Base-by-base conservation (phyloP, 1,140 invertebrate species). In the Drosophila sechellia region DNA sequence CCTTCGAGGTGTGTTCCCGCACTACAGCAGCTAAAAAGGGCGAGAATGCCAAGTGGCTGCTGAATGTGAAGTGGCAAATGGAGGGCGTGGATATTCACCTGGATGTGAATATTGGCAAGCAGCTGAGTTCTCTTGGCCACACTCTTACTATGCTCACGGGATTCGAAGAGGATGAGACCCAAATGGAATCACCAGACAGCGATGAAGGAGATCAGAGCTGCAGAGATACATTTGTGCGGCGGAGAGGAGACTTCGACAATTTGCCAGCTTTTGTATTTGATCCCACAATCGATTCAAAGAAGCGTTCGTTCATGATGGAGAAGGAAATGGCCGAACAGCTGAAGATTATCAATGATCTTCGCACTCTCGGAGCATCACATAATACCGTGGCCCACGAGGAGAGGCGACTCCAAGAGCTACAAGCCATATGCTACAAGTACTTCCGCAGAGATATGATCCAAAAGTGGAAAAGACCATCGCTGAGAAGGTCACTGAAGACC, bases 11-110 rank as follows among this genome's bases (percentile, higher is more conserved):
- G 0, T 99, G 98, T 93, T 98, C 97, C 66, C 94, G 97, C 66
- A 99, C 98, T 3, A 95, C 97, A 35, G 96, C 96, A 5, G 95
- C 96, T 37, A 96, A 96, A 87, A 95, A 95, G 86, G 89, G 85
- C 94, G 97, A 98, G 92, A 99, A 99, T 93, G 98, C 98, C 2
- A 99, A 99, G 93, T 99, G 98, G 99, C 95, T 99, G 73, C 93
- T 99, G 27, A 99, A 99, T 92, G 97, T 99, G 0, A 96, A 98
- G 74, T 99, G 98, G 98, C 96, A 99, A 93, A 99, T 99, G 99
- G 97, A 99, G 93, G 99, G 99, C 57, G 98, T 99, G 15, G 98
- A 99, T 90, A 98, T 99, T 60, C 97, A 99, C 92, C 93, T 99
- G 48, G 98, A 99, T 92, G 97, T 98, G 0, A 98, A 96, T 90